These are phyloP conservation scores for Cydia amplana DNA, from an alignment of 1,140 invertebrate genomes.

Conservation along the genomic window DNA sequence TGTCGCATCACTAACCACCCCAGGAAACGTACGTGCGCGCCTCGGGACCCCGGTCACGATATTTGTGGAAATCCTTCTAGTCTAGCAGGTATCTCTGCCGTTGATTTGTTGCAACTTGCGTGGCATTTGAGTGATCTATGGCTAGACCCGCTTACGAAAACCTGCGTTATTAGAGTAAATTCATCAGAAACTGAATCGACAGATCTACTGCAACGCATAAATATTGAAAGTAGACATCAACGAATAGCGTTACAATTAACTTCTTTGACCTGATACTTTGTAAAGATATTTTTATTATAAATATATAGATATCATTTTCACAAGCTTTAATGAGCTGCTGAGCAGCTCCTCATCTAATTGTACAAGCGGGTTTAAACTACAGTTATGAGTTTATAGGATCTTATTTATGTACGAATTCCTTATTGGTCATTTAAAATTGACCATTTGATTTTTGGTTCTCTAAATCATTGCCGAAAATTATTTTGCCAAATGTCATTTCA, in stretches of 20 bases:
- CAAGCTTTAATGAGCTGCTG: too few species aligned
- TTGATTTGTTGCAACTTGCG: constrained; percentile 12
- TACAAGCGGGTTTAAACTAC: too few species aligned
- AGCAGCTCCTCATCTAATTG: too few species aligned
- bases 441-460: too few species aligned
- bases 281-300: too few species aligned
- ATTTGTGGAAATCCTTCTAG: constrained; percentile 22
- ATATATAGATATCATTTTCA: too few species aligned
- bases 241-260: not conserved
- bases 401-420: too few species aligned
- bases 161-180: constrained; percentile 5
- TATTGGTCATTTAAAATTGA: too few species aligned
- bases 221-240: not conserved
- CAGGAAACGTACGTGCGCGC: not conserved
- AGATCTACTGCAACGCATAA: not conserved
- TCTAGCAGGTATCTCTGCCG: not conserved
- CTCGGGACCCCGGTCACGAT: constrained; percentile 17
- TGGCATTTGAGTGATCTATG: constrained; percentile 20
- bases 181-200: constrained; percentile 16
- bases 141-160: constrained; percentile 4
- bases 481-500: too few species aligned
- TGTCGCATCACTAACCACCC: not conserved
- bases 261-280: not conserved
- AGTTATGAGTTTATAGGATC: too few species aligned
- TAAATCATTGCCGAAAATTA: too few species aligned